Percentiles rank a stretch among this genome's conserved stretches.
Evolutionary conservation across 2,113 vertebrate genomes (phyloP).

Genomic region (Australoheros scitulus): DNA sequence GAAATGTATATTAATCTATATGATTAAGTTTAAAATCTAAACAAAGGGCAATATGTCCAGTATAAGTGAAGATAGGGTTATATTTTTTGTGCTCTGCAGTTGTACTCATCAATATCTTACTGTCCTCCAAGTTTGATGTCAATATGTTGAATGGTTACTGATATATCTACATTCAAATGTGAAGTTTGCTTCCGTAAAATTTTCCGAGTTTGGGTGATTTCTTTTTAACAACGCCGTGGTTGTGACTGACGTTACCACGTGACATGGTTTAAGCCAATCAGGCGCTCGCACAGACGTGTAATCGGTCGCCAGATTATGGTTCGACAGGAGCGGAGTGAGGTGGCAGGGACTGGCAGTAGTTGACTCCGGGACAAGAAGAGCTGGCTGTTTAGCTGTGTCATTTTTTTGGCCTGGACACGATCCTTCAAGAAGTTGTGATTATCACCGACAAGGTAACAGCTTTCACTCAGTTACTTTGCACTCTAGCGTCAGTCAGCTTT

Average conservation of each 20-base stretch:
- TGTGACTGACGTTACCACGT: constrained; percentile 29
- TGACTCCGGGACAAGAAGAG: constrained; percentile 6
- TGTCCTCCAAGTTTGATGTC: too few species aligned
- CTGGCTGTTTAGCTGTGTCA: not conserved
- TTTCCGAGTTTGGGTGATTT: not conserved
- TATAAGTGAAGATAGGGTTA: too few species aligned
- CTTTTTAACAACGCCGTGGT: not conserved
- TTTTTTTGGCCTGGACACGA: not conserved
- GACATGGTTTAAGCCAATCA: constrained; percentile 48
- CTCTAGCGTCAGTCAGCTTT: not conserved
- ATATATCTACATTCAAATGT: too few species aligned
- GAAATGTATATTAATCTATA: too few species aligned
- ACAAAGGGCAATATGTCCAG: too few species aligned
- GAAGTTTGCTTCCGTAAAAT: not conserved
- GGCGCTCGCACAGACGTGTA: constrained; percentile 9
- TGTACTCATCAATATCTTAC: too few species aligned
- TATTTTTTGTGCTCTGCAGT: too few species aligned
- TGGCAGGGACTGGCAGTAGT: constrained; percentile 24
- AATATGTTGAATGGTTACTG: too few species aligned
- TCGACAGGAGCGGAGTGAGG: constrained; percentile 57
- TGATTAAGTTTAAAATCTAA: too few species aligned
- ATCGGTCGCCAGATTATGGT: constrained; percentile 73
- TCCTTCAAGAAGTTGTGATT: not conserved
- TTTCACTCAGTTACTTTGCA: not conserved
- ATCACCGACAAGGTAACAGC: constrained; percentile 56